These are phyloP conservation scores for Dipus sagitta DNA, from an alignment of 2,797 vertebrate species.

Conservation along the genomic window DNA sequence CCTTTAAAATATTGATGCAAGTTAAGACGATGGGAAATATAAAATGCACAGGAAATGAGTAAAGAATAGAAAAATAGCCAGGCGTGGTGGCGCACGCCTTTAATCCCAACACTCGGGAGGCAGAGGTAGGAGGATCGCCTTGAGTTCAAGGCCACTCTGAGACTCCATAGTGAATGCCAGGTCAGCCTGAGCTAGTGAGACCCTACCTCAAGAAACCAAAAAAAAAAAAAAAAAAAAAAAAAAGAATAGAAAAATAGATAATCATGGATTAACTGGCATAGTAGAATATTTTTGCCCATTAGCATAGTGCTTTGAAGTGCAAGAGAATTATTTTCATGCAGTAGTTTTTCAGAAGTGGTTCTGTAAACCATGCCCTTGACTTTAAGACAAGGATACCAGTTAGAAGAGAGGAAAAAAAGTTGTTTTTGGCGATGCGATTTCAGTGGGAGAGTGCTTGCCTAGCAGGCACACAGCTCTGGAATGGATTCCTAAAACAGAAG, in stretches of 20 bases:
- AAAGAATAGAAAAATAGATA: neutral
- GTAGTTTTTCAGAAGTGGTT: neutral
- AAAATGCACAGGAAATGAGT: neutral
- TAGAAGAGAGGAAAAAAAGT: slow-evolving; percentile 10
- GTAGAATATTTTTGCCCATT: neutral
- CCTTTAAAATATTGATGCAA: neutral
- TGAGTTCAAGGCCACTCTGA: too few relatives aligned
- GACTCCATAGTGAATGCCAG: too few relatives aligned
- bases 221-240: neutral
- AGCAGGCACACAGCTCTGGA: neutral
- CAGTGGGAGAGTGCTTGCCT: neutral
- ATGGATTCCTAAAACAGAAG: neutral
- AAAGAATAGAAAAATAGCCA: neutral
- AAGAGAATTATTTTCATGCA: neutral
- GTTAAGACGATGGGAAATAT: neutral
- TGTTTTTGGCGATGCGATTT: neutral
- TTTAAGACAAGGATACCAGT: slow-evolving; percentile 46
- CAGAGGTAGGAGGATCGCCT: too few relatives aligned
- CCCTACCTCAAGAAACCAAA: too few relatives aligned
- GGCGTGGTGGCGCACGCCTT: too few relatives aligned
- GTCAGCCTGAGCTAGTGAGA: too few relatives aligned
- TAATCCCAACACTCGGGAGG: too few relatives aligned
- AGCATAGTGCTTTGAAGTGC: neutral
- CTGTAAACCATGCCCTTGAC: slow-evolving; percentile 2
- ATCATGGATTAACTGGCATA: neutral